Evolutionary conservation across 2,888 invertebrate genomes (phyloP).

Genomic region (Sisyra nigra): DNA sequence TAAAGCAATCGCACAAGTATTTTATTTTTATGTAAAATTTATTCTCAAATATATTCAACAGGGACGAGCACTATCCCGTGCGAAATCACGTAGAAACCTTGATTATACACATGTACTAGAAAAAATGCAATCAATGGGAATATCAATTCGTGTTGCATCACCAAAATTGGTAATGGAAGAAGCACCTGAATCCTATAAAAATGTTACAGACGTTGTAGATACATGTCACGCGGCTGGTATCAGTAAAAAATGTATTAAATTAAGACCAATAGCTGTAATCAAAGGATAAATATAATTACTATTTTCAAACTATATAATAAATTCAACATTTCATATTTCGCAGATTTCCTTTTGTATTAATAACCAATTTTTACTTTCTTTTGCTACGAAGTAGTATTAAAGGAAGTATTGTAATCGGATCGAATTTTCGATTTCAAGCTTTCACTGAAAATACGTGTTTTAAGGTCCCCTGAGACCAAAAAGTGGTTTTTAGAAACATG

Average conservation of each 20-base stretch:
- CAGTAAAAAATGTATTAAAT: constrained; percentile 89
- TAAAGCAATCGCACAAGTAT: constrained; percentile 16
- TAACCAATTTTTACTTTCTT: no score
- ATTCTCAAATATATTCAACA: constrained; percentile 26
- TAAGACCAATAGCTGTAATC: constrained; percentile 95
- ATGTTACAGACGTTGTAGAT: constrained; percentile 97
- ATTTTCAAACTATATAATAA: no score
- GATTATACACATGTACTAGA: constrained; percentile 83
- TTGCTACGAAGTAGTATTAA: no score
- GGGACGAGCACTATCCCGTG: constrained; percentile 93
- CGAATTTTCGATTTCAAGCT: no score
- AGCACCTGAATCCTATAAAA: constrained; percentile 98
- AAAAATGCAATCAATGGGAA: constrained; percentile 70
- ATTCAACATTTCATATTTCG: no score
- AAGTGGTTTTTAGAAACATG: no score
- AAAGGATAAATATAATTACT: constrained; percentile 52
- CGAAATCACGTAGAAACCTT: constrained; percentile 90
- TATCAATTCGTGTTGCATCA: constrained; percentile 93
- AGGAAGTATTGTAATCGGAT: no score
- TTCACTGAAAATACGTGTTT: no score
- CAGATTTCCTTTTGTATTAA: no score
- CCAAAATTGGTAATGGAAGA: constrained; percentile 99
- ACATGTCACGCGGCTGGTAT: constrained; percentile 97
- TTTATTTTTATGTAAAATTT: constrained; percentile 4
- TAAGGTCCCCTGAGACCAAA: no score